Conservation (phyloP, 2,797 vertebrate species). For the Monodelphis domestica region DNA sequence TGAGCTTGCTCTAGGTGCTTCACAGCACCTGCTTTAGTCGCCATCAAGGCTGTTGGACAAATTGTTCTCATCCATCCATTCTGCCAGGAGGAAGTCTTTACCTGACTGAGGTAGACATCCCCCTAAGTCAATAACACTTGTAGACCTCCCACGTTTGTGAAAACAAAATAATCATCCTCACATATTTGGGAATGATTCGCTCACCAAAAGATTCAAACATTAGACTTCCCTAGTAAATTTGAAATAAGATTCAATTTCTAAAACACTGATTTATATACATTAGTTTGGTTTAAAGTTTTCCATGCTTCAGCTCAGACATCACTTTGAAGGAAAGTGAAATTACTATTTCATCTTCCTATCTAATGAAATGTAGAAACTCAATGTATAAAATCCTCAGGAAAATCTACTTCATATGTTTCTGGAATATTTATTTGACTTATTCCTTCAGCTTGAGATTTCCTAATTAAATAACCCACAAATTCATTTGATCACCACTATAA, state of each 20-base stretch:
- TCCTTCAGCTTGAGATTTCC: neutral
- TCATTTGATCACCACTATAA: neutral
- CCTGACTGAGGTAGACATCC: no score
- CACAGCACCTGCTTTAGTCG: no score
- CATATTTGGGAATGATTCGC: neutral
- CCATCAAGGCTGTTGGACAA: no score
- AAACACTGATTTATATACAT: neutral
- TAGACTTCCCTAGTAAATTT: neutral
- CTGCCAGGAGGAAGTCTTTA: no score
- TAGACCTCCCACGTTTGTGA: neutral
- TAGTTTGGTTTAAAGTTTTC: neutral
- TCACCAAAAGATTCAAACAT: neutral
- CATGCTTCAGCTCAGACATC: neutral
- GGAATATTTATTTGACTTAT: neutral
- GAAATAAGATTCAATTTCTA: neutral
- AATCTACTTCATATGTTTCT: neutral
- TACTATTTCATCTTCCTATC: neutral
- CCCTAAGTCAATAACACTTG: no score
- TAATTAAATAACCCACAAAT: neutral
- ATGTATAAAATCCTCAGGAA: neutral
- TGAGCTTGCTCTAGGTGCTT: no score
- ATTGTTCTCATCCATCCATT: no score
- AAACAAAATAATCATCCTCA: neutral
- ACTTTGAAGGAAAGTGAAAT: neutral
- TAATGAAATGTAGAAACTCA: neutral